A percentile compares a stretch with the other conserved stretches of the same genome.
Evolutionary conservation across 2,113 vertebrate genomes (phyloP).

Genomic region (Corythoichthys haematopterus): DNA sequence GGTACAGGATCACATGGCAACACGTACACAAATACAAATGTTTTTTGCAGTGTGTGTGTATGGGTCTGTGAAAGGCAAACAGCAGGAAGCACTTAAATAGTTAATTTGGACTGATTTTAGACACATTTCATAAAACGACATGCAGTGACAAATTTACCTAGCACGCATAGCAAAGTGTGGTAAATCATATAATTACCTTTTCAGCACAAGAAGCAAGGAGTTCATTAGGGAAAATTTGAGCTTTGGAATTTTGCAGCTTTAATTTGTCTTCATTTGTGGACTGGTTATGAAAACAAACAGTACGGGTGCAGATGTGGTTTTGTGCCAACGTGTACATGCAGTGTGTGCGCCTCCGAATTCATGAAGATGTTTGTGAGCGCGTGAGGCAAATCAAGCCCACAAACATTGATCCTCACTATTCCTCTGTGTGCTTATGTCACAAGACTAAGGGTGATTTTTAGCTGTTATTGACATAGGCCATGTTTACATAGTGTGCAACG

Average conservation of each 20-base stretch:
- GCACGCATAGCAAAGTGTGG: background rate
- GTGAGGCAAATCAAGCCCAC: conserved; percentile 35
- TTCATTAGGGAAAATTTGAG: conserved; percentile 58
- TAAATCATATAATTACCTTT: conserved; percentile 38
- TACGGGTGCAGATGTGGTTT: conserved; percentile 22
- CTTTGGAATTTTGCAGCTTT: conserved; percentile 53
- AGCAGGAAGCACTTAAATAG: background rate
- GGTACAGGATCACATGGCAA: conserved; percentile 51
- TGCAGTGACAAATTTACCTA: no score
- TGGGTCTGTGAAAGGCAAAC: background rate
- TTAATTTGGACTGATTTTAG: background rate
- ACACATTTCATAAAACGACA: no score
- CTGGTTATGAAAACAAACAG: conserved; percentile 68
- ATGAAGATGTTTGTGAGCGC: background rate
- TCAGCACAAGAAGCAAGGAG: conserved; percentile 29
- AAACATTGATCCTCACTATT: conserved; percentile 37
- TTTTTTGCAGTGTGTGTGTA: conserved; percentile 3
- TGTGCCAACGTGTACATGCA: conserved; percentile 2
- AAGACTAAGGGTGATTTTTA: conserved; percentile 56
- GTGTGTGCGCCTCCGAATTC: conserved; percentile 6
- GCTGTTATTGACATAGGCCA: conserved; percentile 61
- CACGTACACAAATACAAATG: conserved; percentile 4
- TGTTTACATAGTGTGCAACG: conserved; percentile 56
- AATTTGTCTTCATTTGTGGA: conserved; percentile 64
- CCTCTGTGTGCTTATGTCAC: conserved; percentile 54